Percentiles rank a stretch among this genome's conserved stretches.
phyloP scores from a whole-genome alignment of 2,888 invertebrate genomes.

The Cremastobaeus sp. region DNA sequence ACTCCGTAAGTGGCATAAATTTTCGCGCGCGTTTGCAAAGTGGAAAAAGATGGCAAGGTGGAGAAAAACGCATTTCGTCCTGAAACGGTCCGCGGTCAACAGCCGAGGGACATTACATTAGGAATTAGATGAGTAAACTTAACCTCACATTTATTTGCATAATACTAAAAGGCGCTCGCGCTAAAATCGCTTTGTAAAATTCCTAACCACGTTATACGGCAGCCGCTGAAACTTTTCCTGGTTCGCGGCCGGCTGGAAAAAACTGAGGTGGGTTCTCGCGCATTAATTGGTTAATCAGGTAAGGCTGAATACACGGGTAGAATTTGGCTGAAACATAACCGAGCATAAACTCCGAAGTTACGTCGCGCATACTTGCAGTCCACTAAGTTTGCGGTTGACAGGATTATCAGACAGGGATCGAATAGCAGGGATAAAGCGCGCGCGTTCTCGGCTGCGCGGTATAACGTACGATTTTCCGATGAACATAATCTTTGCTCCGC shows the following conservation, averaged over 20 bases:
- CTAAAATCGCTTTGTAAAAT: too few relatives aligned
- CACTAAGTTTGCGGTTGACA: constrained; percentile 64
- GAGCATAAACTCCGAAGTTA: constrained; percentile 34
- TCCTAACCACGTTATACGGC: too few relatives aligned
- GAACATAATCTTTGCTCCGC: constrained; percentile 47
- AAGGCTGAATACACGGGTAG: constrained; percentile 11
- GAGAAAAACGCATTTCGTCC: too few relatives aligned
- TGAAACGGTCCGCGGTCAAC: too few relatives aligned
- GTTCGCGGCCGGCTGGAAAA: too few relatives aligned
- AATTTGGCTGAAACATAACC: constrained; percentile 51
- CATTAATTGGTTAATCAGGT: constrained; percentile 39
- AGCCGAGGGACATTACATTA: too few relatives aligned
- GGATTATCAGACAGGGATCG: constrained; percentile 62
- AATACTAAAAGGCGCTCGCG: too few relatives aligned
- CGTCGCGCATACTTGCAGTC: constrained; percentile 58
- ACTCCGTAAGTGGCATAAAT: constrained; percentile 22
- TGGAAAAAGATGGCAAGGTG: not conserved
- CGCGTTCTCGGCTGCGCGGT: constrained; percentile 36
- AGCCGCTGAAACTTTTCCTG: too few relatives aligned
- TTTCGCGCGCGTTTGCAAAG: not conserved
- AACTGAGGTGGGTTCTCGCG: not conserved
- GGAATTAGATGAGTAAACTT: too few relatives aligned
- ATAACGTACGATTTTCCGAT: constrained; percentile 50
- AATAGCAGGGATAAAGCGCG: constrained; percentile 53
- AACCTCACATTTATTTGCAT: too few relatives aligned